Percentiles rank a stretch among this genome's conserved stretches.
Conservation (phyloP, 2,888 invertebrate genomes). For the Tanypteryx hageni region DNA sequence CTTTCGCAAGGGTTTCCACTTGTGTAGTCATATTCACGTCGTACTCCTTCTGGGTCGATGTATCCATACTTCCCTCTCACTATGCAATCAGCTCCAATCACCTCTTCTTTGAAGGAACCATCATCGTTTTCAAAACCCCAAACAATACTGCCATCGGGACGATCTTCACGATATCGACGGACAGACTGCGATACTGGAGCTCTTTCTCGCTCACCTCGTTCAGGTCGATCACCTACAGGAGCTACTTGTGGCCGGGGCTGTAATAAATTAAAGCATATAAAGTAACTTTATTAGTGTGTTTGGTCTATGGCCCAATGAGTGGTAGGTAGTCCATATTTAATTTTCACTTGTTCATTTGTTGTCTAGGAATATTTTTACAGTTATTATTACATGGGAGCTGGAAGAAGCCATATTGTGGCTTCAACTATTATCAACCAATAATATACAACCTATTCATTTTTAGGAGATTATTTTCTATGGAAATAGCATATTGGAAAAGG, state of each 20-base stretch:
- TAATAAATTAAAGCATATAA: neutral
- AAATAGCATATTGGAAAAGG: no score
- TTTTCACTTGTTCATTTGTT: no score
- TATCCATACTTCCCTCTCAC: constrained; percentile 90
- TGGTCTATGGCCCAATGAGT: no score
- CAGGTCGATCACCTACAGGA: neutral
- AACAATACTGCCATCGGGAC: constrained; percentile 88
- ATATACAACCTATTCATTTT: no score
- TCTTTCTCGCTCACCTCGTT: neutral
- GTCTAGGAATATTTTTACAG: no score
- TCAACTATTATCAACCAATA: no score
- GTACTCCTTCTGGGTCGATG: constrained; percentile 88
- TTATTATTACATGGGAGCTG: no score
- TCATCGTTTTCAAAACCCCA: constrained; percentile 95
- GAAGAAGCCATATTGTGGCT: no score
- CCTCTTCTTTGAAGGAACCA: constrained; percentile 91
- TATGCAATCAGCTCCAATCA: constrained; percentile 86
- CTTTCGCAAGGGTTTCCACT: constrained; percentile 86
- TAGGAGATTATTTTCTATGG: no score
- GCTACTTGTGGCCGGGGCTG: constrained; percentile 60
- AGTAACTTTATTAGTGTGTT: no score
- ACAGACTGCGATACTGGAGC: constrained; percentile 72
- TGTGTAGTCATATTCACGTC: constrained; percentile 89
- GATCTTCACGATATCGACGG: constrained; percentile 84
- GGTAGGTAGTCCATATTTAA: no score